Base-by-base conservation (phyloP, 2,888 invertebrate species). In the Halocaridina rubra region DNA sequence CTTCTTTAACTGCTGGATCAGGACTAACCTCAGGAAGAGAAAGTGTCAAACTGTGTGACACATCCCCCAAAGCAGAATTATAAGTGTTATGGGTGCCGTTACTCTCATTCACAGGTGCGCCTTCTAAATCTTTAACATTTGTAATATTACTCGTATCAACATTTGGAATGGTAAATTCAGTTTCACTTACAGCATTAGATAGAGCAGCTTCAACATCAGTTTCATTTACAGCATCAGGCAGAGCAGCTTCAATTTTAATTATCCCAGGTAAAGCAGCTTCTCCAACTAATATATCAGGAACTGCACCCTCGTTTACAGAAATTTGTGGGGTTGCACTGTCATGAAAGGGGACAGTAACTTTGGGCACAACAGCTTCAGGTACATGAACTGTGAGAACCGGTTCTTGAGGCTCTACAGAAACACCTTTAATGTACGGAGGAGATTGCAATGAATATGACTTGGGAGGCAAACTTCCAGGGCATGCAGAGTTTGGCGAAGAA, bases 371-470 rank as follows among this genome's bases (percentile, higher is more conserved):
- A 53, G 32, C 53, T 75, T 39, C 57, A 69, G 80, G 71, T 80
- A 80, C 80, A 59, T 33, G 72, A 24, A 59, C 80, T 72, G 57
- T 71, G 57, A 71, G 80, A 30, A 71, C 69, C 67, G 79, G 69
- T 53, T 27, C 69, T 79, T 79, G 67, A 53, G 16, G 72, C 10
- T 74, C 39, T 27, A 74, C 72, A 27, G 39, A 39, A 39, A 53
- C 69, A 16, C 69, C 67, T 53, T 69, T 46, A n/a, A n/a, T n/a
- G n/a, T n/a, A n/a, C n/a, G n/a, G n/a, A n/a, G n/a, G n/a, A 57
- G 57, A 67, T 19, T 53, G 69, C 22, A 22, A 27, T 32, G 22
- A 33, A 27, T 59, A 59, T 19, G 53, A 39, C 29, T 29, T 19
- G 16, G 30, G 74, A 69, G 32, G 29, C 69, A 30, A 30, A 30